Evolutionary conservation across 2,797 vertebrate species (phyloP).

Genomic region (Spinus pinus): DNA sequence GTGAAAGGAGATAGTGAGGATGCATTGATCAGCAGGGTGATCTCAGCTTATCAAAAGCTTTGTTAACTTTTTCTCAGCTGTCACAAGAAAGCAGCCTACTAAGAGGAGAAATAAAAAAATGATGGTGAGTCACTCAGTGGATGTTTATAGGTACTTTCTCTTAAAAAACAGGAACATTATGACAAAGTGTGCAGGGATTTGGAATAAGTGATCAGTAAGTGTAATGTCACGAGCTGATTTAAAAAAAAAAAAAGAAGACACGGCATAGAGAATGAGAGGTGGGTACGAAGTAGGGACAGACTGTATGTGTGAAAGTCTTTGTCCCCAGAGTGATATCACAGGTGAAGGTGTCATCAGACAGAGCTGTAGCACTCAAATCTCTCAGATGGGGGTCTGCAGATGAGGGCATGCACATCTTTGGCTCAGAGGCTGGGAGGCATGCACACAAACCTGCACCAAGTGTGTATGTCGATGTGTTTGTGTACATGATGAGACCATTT

Average conservation of each 20-base stretch:
- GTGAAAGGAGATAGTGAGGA: neutral
- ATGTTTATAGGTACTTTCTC: neutral
- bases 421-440: fast-evolving
- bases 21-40: neutral
- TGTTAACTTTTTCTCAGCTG: neutral
- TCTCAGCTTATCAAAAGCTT: neutral
- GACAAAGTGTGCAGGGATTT: neutral
- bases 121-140: neutral
- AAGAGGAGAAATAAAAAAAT: neutral
- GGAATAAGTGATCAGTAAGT: neutral
- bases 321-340: neutral
- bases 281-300: neutral
- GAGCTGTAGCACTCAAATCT: neutral
- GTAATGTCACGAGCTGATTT: neutral
- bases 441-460: fast-evolving
- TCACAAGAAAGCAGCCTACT: neutral
- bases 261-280: neutral
- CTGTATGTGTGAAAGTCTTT: fast-evolving
- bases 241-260: neutral
- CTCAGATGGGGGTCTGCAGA: fast-evolving
- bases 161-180: neutral
- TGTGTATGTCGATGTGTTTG: fast-evolving
- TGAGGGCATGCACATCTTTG: fast-evolving
- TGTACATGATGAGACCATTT: fast-evolving
- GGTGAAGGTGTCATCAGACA: fast-evolving